phyloP scores from a whole-genome alignment of 2,113 vertebrate genomes.

The Elaphurus davidianus region DNA sequence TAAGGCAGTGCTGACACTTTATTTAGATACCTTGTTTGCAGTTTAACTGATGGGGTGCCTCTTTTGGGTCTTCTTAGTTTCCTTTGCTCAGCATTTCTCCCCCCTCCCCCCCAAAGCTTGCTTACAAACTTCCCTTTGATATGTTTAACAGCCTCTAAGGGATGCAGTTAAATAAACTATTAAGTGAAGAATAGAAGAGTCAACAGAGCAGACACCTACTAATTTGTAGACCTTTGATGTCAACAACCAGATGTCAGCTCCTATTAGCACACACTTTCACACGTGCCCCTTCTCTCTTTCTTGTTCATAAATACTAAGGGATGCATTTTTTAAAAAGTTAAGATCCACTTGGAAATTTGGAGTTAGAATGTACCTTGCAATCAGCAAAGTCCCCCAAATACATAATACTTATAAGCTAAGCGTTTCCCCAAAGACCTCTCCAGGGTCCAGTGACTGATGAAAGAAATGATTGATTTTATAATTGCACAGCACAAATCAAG shows the following conservation, averaged over 20 bases:
- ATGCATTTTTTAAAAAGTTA: neutral
- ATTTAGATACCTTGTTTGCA: neutral
- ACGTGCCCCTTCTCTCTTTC: neutral
- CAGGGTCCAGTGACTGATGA: neutral
- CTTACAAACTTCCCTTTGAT: constrained; percentile 49
- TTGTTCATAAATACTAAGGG: neutral
- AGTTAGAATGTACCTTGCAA: neutral
- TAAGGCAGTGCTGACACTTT: neutral
- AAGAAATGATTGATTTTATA: constrained; percentile 11
- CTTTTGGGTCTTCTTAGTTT: neutral
- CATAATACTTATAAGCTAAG: neutral
- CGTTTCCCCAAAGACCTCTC: neutral
- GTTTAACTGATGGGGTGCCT: neutral
- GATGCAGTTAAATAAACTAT: constrained; percentile 63
- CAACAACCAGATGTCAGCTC: constrained; percentile 7
- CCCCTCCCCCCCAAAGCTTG: neutral
- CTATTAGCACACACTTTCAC: neutral
- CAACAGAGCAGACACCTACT: constrained; percentile 45
- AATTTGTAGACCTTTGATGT: constrained; percentile 49
- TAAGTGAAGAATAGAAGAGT: constrained; percentile 47
- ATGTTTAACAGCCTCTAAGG: constrained; percentile 45
- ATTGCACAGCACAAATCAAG: neutral
- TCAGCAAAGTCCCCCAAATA: neutral
- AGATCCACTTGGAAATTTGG: neutral
- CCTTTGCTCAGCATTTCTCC: neutral